These are phyloP conservation scores for Stratiolaelaps scimitus DNA, from an alignment of 1,140 invertebrate species.

Conservation along the genomic window DNA sequence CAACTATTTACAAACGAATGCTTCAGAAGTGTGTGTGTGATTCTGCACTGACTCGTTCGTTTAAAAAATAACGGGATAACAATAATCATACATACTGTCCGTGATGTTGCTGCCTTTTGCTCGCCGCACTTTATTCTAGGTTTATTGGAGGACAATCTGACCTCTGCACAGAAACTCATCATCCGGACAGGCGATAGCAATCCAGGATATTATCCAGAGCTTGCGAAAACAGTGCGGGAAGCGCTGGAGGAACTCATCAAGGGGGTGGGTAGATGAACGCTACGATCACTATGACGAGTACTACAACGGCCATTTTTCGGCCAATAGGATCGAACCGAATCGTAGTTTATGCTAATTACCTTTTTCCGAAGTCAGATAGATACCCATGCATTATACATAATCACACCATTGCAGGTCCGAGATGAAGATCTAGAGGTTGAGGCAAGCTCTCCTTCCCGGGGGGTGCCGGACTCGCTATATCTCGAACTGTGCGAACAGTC, in stretches of 20 bases:
- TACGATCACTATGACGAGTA: not conserved
- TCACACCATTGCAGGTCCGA: not conserved
- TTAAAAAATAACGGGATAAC: too few species aligned
- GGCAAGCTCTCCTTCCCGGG: constrained; percentile 2
- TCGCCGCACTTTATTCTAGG: not conserved
- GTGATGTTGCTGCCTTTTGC: too few species aligned
- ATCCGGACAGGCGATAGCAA: constrained; percentile 4
- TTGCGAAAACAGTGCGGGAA: not conserved
- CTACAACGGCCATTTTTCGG: not conserved
- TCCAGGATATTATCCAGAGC: not conserved
- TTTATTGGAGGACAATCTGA: constrained; percentile 12
- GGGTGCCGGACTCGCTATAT: constrained; percentile 1
- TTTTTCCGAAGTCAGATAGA: not conserved
- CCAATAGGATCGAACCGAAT: not conserved
- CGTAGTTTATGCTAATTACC: too few species aligned
- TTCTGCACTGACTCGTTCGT: too few species aligned
- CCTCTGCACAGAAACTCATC: constrained; percentile 11
- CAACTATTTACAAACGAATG: too few species aligned
- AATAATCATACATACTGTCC: too few species aligned
- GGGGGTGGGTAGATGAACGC: not conserved
- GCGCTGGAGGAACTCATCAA: constrained; percentile 18
- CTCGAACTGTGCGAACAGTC: constrained; percentile 21
- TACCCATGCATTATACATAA: not conserved
- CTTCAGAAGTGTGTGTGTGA: too few species aligned
- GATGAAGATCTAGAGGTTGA: constrained; percentile 21